phyloP scores from a whole-genome alignment of 2,113 vertebrate species.

The Eptatretus burgeri region DNA sequence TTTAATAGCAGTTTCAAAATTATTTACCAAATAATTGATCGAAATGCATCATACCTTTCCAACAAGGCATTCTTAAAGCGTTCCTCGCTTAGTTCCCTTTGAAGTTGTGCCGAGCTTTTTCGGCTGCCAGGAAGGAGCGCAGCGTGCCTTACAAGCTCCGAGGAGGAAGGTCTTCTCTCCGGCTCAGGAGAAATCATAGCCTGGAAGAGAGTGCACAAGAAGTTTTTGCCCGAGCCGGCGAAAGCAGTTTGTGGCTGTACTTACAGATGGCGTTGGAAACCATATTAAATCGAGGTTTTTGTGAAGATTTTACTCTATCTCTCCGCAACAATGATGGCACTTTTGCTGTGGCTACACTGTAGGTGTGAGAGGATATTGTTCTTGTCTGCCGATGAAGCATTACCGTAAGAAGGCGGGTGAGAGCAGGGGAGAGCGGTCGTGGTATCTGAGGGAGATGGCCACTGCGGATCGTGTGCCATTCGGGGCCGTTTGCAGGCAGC shows the following conservation, averaged over 20 bases:
- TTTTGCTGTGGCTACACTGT: background rate
- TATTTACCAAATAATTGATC: too few relatives aligned
- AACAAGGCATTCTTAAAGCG: constrained; percentile 86
- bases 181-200: constrained; percentile 71
- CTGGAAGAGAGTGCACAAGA: constrained; percentile 16
- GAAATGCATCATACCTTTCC: constrained; percentile 32
- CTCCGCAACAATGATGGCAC: background rate
- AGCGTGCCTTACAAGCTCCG: constrained; percentile 29
- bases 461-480: constrained; percentile 71
- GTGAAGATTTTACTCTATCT: background rate
- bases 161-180: constrained; percentile 44
- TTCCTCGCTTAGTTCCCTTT: constrained; percentile 73
- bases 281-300: background rate
- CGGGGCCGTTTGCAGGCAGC: constrained; percentile 64
- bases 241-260: background rate
- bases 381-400: constrained; percentile 9
- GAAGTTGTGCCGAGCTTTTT: constrained; percentile 72
- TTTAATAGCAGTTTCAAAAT: too few relatives aligned
- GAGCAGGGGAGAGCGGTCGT: constrained; percentile 54
- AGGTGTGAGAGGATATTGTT: background rate
- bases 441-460: constrained; percentile 58
- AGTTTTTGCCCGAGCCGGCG: too few relatives aligned
- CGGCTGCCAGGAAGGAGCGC: constrained; percentile 32
- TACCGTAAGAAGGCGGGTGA: constrained; percentile 56
- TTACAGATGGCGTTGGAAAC: background rate